Percentiles rank a stretch among this genome's conserved stretches.
Evolutionary conservation across 2,113 vertebrate genomes (phyloP).

Genomic region (Orthochromis malagaraziensis): DNA sequence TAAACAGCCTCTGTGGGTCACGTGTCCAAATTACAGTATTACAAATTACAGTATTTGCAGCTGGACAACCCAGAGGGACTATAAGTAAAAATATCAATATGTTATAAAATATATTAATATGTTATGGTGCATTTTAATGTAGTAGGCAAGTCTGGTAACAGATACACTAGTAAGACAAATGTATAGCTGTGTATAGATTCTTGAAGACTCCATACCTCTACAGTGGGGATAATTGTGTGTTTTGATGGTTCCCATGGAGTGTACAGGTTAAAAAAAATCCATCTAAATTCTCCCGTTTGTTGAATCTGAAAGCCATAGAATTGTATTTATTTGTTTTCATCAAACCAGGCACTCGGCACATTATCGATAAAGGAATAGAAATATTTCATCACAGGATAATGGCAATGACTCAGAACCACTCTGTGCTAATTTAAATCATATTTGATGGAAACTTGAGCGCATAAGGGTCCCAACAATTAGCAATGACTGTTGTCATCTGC

Average conservation of each 20-base stretch:
- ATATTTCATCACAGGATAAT: neutral
- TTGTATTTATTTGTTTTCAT: neutral
- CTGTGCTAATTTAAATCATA: neutral
- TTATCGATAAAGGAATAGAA: neutral
- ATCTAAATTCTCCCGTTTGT: neutral
- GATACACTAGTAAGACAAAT: neutral
- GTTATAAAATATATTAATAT: neutral
- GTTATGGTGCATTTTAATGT: neutral
- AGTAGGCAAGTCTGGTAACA: neutral
- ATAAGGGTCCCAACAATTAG: neutral
- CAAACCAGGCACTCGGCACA: neutral
- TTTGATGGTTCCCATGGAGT: fast-evolving
- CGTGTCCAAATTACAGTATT: neutral
- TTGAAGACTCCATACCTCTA: neutral
- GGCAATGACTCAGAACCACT: neutral
- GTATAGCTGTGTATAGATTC: neutral
- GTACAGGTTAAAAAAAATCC: fast-evolving
- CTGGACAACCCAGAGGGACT: neutral
- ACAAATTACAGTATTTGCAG: fast-evolving
- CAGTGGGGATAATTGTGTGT: neutral
- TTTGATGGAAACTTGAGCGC: fast-evolving
- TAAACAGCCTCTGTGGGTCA: neutral
- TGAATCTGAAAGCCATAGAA: neutral
- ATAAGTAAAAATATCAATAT: neutral
- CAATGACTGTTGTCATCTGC: neutral